Conservation (phyloP, 2,113 vertebrate species). For the Delphinus delphis region DNA sequence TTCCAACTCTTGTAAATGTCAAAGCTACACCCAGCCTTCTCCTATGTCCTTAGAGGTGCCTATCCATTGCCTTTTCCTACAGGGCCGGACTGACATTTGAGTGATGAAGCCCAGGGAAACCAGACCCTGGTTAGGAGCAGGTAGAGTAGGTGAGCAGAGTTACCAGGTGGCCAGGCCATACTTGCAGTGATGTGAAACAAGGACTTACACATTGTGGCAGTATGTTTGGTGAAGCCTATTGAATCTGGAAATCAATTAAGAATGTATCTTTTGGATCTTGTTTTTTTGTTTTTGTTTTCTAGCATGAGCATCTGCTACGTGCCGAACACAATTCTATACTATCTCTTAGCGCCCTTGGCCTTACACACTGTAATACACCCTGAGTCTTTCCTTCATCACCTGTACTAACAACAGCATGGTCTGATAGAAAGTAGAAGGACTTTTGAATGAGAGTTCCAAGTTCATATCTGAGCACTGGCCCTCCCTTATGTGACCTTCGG, state of each 20-base stretch:
- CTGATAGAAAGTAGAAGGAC: neutral
- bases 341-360: neutral
- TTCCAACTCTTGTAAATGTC: neutral
- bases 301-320: neutral
- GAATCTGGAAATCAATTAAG: neutral
- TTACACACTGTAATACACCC: neutral
- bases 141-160: neutral
- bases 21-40: neutral
- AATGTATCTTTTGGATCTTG: neutral
- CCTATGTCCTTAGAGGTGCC: neutral
- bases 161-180: neutral
- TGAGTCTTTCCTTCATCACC: neutral
- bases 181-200: neutral
- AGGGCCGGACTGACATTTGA: neutral
- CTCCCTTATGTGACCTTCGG: neutral
- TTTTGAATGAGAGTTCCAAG: neutral
- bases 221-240: neutral
- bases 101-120: neutral
- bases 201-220: neutral
- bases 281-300: neutral
- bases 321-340: neutral
- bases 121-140: neutral
- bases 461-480: neutral
- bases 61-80: neutral
- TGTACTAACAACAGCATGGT: neutral